Evolutionary conservation across 2,113 vertebrate genomes (phyloP), one percentile per base, ranked within the genome.

Genomic region (Tragelaphus scriptus): DNA sequence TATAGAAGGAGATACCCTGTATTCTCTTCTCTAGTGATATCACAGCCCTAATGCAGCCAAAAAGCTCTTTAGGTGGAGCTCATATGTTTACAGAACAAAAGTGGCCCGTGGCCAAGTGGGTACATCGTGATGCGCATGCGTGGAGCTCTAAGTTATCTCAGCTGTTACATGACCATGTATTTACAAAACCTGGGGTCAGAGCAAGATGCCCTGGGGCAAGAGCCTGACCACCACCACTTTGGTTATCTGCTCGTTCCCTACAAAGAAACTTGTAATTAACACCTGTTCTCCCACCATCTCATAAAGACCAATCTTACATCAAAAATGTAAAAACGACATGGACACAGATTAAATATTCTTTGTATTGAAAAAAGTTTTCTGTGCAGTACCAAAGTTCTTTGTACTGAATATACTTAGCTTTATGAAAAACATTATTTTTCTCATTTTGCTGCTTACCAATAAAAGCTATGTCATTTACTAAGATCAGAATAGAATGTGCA

Each of bases 261-360:
- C 68, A 40, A 75, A 75, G 44, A 85, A 86, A 58, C 81, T 65
- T 91, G n/a, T 32, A 91, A 71, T n/a, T 85, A 94, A 92, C 28
- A 95, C 16, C 32, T 36, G 15, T 84, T 90, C 40, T 44, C n/a
- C 25, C 28, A 91, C 4, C n/a, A 75, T 75, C 95, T 95, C n/a
- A 91, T 84, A 75, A 93, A 95, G 28, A 65, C 47, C 40, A 86
- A 53, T 80, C 77, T 77, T 88, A 93, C 3, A 81, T 88, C 17
- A 79, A 58, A 59, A 15, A 92, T 68, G 59, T 47, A 77, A 47
- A 89, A 92, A 95, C 89, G 23, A 85, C 19, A 81, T 30, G 23
- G 84, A 88, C 49, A 91, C 44, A 94, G 61, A 68, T 36, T 61
- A 87, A 81, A 96, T 36, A 71, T 81, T 96, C 32, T 93, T 91